phyloP scores from a whole-genome alignment of 2,113 vertebrate species.

The Baryphthengus martii region DNA sequence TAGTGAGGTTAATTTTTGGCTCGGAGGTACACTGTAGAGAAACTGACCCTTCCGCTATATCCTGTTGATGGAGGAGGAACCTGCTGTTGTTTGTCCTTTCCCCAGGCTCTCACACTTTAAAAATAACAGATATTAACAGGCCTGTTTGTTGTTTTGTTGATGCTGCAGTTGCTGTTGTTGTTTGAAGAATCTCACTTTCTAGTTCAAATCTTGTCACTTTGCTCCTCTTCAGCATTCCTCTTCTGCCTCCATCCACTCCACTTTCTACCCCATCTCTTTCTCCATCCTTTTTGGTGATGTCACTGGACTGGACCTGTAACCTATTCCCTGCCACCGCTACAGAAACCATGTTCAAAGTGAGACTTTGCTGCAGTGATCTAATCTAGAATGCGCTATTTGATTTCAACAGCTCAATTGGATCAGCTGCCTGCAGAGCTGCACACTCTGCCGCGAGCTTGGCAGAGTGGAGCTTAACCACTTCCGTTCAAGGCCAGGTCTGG shows the following conservation, averaged over 20 bases:
- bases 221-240: not conserved
- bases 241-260: not conserved
- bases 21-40: not conserved
- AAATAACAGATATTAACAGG: not conserved
- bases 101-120: not conserved
- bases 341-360: not conserved
- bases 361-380: not conserved
- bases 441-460: not conserved
- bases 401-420: constrained; percentile 1
- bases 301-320: not conserved
- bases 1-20: not conserved
- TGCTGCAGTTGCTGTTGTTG: not conserved
- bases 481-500: not conserved
- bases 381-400: not conserved
- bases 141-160: not conserved
- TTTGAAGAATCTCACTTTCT: not conserved
- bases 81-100: not conserved
- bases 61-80: not conserved
- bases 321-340: not conserved
- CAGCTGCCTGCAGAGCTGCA: not conserved
- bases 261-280: not conserved
- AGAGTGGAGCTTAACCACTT: not conserved
- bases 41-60: fast-evolving
- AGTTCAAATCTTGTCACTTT: not conserved
- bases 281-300: not conserved